Evolutionary conservation across 2,113 vertebrate species (phyloP), one percentile per base, ranked within the genome.

Genomic region (Salvelinus sp.): DNA sequence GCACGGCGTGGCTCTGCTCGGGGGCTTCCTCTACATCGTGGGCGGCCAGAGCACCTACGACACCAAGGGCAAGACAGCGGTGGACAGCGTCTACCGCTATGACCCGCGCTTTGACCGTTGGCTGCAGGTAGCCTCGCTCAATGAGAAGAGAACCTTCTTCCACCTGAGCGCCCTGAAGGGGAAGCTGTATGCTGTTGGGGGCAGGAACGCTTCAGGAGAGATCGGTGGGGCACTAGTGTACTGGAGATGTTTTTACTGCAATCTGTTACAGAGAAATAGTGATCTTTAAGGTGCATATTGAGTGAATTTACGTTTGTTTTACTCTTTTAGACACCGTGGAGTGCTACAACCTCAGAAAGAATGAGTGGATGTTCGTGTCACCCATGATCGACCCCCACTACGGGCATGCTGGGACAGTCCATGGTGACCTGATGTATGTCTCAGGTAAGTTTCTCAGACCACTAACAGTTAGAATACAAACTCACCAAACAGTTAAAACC

Each of bases 131-230:
- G 92, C 92, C 0, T 92, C 92, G 0, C 91, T 95, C 67, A 94
- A 94, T n/a, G 93, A 94, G 74, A 94, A 94, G 80, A 90, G 94
- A 79, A 95, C 94, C 1, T 95, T 95, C 81, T 95, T 95, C 66
- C 94, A 95, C 86, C 89, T 95, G 67, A 94, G 94, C 3, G 89
- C 94, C 9, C 84, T 95, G 76, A 91, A 89, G 28, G 94, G 92
- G 33, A 93, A 91, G 54, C 87, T 95, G 62, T 93, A 90, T 7
- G 94, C 94, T 4, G 94, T 94, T 0, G 94, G 94, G 14, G 94
- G 94, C 57, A 84, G 94, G 66, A 94, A 95, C 7, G 72, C 88
- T 1, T 88, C 91, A 0, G 94, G 94, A 16, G 94, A 95, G 81
- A 93, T 94, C 2, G 91, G 94, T 95, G 75, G 88, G 88, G 22